Percentiles rank a stretch among this genome's conserved stretches.
Conservation (phyloP, 2,113 vertebrate genomes). For the Puma concolor region DNA sequence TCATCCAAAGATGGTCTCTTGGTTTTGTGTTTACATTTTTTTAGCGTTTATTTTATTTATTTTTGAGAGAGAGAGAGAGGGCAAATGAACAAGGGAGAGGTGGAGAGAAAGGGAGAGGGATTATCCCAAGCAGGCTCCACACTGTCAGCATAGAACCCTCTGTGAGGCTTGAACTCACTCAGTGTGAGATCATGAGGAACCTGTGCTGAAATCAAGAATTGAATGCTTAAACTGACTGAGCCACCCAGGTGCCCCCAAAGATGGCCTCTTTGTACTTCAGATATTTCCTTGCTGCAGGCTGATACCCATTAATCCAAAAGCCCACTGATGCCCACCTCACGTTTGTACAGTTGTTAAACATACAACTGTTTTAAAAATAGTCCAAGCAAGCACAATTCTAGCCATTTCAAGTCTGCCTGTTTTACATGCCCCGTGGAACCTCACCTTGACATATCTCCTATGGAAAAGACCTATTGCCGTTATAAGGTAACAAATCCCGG, state of each 20-base stretch:
- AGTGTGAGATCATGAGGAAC: no score
- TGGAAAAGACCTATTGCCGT: neutral
- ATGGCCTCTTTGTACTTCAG: neutral
- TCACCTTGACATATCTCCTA: neutral
- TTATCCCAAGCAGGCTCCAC: no score
- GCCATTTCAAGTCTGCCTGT: neutral
- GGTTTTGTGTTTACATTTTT: no score
- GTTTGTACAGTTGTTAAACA: neutral
- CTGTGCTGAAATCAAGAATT: no score
- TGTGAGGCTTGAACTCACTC: no score
- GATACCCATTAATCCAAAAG: neutral
- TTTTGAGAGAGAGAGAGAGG: no score
- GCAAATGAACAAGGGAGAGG: no score
- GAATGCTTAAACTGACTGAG: no score
- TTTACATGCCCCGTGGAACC: neutral
- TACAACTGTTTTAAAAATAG: neutral
- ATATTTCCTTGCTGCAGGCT: neutral
- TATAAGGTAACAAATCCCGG: rapidly evolving
- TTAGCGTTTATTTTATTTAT: no score
- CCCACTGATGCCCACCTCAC: neutral
- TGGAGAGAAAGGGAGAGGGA: no score
- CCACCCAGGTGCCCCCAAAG: neutral
- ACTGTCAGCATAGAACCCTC: no score
- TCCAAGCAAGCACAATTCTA: neutral
- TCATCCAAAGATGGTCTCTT: neutral